A percentile compares a stretch with the other conserved stretches of the same genome.
Conservation (phyloP, 1,140 invertebrate genomes). For the Leptopilina clavipes region DNA sequence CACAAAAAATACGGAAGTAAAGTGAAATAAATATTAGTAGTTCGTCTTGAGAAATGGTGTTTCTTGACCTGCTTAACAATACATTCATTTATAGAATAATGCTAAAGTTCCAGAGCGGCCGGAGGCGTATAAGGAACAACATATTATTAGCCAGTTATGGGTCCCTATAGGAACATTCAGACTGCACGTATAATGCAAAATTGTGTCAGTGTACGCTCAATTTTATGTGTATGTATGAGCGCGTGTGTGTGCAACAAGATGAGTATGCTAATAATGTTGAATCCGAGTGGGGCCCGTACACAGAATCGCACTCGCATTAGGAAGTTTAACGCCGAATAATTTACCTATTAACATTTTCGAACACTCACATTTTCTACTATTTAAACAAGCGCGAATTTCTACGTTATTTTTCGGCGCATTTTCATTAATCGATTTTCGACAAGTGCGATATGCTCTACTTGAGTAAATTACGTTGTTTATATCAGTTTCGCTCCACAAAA, state of each 20-base stretch:
- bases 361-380: neutral
- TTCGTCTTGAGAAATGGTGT: neutral
- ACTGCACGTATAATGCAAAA: constrained; percentile 55
- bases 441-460: neutral
- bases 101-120: neutral
- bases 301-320: constrained; percentile 71
- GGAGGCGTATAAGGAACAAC: constrained; percentile 65
- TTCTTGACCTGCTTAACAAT: constrained; percentile 1
- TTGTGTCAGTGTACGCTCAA: constrained; percentile 46
- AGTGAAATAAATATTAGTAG: too few species aligned
- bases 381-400: neutral
- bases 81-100: constrained; percentile 22
- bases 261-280: constrained; percentile 70
- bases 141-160: constrained; percentile 71
- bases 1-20: too few species aligned
- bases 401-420: neutral
- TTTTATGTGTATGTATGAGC: constrained; percentile 37
- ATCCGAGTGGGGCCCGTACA: constrained; percentile 68
- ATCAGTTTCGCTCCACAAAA: neutral
- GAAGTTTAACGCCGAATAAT: constrained; percentile 70
- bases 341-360: constrained; percentile 65
- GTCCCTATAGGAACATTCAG: constrained; percentile 67
- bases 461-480: neutral
- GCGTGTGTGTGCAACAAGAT: constrained; percentile 59
- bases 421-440: neutral